These are phyloP conservation scores for Pherbina coryleti DNA, from an alignment of 2,888 invertebrate species.

Conservation along the genomic window DNA sequence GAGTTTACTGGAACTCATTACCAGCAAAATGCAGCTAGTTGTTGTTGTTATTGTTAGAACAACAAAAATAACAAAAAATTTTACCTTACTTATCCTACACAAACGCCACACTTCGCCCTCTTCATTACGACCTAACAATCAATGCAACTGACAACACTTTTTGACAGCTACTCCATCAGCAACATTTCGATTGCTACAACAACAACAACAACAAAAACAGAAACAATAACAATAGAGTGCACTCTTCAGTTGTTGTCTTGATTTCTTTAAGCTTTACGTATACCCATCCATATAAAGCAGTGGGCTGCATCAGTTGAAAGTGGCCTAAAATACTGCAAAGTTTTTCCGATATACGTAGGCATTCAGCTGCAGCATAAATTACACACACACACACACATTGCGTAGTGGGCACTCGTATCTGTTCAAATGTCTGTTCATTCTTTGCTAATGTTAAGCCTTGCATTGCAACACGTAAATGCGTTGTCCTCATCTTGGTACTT, in stretches of 20 bases:
- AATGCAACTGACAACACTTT: slow-evolving; percentile 6
- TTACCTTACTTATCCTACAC: too few relatives aligned
- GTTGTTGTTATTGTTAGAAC: too few relatives aligned
- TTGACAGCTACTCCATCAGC: slow-evolving; percentile 16
- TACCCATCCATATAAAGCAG: not conserved
- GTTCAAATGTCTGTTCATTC: not conserved
- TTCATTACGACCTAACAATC: not conserved
- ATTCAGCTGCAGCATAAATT: slow-evolving; percentile 7
- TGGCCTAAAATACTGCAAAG: slow-evolving; percentile 1
- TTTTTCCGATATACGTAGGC: not conserved
- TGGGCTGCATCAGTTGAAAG: not conserved
- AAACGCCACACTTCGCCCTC: too few relatives aligned
- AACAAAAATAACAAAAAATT: too few relatives aligned
- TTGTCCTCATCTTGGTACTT: not conserved
- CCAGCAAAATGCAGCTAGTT: too few relatives aligned
- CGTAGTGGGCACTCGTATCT: not conserved
- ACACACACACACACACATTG: not conserved
- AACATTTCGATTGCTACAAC: slow-evolving; percentile 11
- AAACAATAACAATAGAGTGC: not conserved
- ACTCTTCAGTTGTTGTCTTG: not conserved
- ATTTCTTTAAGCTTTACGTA: not conserved
- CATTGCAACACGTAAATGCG: slow-evolving; percentile 3
- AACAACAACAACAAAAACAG: not conserved
- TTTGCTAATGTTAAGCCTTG: not conserved
- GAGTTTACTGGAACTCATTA: too few relatives aligned